Evolutionary conservation across 2,113 vertebrate genomes (phyloP), one percentile per base, ranked within the genome.

Genomic region (Leuciscus idus): DNA sequence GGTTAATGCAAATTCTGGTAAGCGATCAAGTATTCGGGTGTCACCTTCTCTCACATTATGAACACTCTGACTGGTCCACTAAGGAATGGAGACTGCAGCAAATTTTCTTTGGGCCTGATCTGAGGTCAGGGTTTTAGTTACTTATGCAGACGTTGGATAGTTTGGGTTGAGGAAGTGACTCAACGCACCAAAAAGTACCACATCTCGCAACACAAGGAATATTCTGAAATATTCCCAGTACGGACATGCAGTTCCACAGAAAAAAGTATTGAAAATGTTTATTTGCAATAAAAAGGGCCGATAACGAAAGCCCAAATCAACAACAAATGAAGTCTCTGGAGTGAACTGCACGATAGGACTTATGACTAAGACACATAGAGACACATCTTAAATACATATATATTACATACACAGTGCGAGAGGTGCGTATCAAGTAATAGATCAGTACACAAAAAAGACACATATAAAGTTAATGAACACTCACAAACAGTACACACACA

Each of bases 381-480:
- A 70, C 62, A 70, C 59, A 48, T 30, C 17, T 46, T 70, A 70
- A 48, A 82, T 33, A 82, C 26, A 80, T 23, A 36, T 4, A 66
- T 0, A 81, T 26, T 19, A 64, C 57, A 62, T 21, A 59, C 52
- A 15, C 55, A 75, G 23, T 55, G 74, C 12, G n/a, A 26, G 23
- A 21, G 43, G 9, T 66, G 61, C 9, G 61, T 30, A 64, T 28
- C 30, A 74, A 28, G n/a, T 82, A 52, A 84, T n/a, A 73, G n/a
- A 57, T 59, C 46, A 83, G 62, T 15, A 52, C 62, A 70, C 59
- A 81, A 48, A 74, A 80, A 81, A 81, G n/a, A 82, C 64, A 70
- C 19, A 52, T 15, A 50, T 52, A 57, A 57, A 23, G 55, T 15
- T 6, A 30, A 64, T 28, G 23, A 39, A 61, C 12, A 28, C 15